phyloP scores from a whole-genome alignment of 2,797 vertebrate species.

The Bovichtus diacanthus region DNA sequence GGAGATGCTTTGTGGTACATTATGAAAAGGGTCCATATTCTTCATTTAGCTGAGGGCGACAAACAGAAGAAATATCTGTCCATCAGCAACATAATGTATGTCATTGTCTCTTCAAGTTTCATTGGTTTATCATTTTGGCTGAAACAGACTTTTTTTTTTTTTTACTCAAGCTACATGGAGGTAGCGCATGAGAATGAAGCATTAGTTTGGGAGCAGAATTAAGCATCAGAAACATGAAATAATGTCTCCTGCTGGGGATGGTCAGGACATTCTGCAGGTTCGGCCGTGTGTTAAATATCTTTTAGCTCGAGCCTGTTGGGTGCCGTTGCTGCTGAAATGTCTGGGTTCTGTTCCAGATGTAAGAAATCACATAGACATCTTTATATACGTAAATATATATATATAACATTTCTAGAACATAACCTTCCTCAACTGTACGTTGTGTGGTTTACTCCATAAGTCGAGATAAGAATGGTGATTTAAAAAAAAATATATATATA shows the following conservation, averaged over 20 bases:
- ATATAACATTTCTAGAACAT: neutral
- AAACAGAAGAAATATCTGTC: neutral
- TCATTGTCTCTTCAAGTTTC: neutral
- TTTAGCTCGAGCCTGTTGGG: neutral
- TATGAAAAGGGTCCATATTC: neutral
- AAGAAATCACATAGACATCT: neutral
- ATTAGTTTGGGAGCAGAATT: neutral
- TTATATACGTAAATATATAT: neutral
- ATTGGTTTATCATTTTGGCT: neutral
- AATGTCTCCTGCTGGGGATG: neutral
- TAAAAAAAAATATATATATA: too few relatives aligned
- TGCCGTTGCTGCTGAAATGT: neutral
- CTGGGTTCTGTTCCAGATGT: neutral
- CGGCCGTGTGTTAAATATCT: neutral
- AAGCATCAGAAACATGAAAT: neutral
- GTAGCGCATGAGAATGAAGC: neutral
- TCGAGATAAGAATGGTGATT: neutral
- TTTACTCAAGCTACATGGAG: neutral
- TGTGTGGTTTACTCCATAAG: neutral
- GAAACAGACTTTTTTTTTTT: neutral
- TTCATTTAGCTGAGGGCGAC: neutral
- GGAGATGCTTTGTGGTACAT: neutral
- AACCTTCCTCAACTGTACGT: neutral
- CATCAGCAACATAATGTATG: neutral
- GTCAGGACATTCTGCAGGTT: neutral